Conservation (phyloP, 2,113 vertebrate genomes). For the Plecotus auritus region DNA sequence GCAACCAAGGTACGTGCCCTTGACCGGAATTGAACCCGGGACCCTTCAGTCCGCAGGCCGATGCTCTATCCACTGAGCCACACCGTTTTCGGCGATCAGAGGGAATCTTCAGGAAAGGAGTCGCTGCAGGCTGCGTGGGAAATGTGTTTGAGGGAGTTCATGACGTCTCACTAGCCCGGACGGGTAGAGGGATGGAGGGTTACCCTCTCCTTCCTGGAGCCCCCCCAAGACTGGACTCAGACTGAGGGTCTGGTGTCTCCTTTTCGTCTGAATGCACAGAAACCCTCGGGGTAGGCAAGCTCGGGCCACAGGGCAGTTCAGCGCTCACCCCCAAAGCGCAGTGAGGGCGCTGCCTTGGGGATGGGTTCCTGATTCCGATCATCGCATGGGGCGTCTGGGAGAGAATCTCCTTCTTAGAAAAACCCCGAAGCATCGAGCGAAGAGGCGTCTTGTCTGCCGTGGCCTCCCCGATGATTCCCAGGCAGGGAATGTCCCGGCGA, state of each 20-base stretch:
- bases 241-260: not conserved
- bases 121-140: too few relatives aligned
- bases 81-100: too few relatives aligned
- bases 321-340: not conserved
- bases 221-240: not conserved
- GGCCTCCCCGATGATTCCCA: not conserved
- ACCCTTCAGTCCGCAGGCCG: too few relatives aligned
- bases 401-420: not conserved
- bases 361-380: not conserved
- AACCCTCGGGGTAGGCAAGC: too few relatives aligned
- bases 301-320: not conserved
- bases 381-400: not conserved
- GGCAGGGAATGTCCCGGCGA: not conserved
- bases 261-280: not conserved
- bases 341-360: too few relatives aligned
- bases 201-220: not conserved
- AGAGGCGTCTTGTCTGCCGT: not conserved
- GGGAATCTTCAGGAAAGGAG: conserved; percentile 56
- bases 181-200: not conserved
- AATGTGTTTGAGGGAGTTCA: too few relatives aligned
- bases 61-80: too few relatives aligned
- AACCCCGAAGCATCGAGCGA: not conserved
- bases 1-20: too few relatives aligned
- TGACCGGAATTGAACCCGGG: too few relatives aligned
- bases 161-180: not conserved